Base-by-base conservation (phyloP, 2,888 invertebrate species). In the Folsomia candida region DNA sequence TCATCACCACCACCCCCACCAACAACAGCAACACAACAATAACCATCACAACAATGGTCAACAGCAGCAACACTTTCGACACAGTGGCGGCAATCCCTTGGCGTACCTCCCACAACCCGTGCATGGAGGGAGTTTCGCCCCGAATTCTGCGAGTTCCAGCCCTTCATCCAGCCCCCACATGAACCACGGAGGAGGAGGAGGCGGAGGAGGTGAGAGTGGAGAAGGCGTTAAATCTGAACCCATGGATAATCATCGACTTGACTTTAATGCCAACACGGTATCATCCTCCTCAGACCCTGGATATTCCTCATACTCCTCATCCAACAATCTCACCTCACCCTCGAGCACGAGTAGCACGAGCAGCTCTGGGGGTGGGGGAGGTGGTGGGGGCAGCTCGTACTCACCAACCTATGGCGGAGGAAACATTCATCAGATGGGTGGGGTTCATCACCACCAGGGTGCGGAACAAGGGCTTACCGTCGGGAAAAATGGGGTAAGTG, bases 21-120 rank as follows among this genome's bases (percentile, higher is more conserved):
- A 9, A 28, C 67, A 37, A n/a, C 67, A 24, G 1, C 61, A 37
- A 14, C 60, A 67, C 2, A 24, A 37, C 14, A 59, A 61, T 51
- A 47, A 58, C 37, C 37, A 37, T 37, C 4, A 37, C 14, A 37
- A 37, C 14, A 37, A 37, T 14, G 6, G 6, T 9, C 37, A 37
- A 4, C 54, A 54, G n/a, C 54, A 54, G n/a, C 20, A 22, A 54
- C 72, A 72, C 51, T 69, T 63, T 51, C 66, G 28, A 60, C 70
- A 64, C 24, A 72, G 70, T 68, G 71, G 70, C 24, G 72, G 62
- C 57, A 90, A 90, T 26, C 90, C 92, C 0, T 83, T 94, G 71
- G 92, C 93, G 22, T 94, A 94, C 81, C 93, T 94, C 92, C 94
- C 94, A 0, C 94, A 94, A 83, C 92, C 93, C 24, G 93, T 94